Conservation (phyloP, 2,113 vertebrate species). For the Chrysochloris asiatica region DNA sequence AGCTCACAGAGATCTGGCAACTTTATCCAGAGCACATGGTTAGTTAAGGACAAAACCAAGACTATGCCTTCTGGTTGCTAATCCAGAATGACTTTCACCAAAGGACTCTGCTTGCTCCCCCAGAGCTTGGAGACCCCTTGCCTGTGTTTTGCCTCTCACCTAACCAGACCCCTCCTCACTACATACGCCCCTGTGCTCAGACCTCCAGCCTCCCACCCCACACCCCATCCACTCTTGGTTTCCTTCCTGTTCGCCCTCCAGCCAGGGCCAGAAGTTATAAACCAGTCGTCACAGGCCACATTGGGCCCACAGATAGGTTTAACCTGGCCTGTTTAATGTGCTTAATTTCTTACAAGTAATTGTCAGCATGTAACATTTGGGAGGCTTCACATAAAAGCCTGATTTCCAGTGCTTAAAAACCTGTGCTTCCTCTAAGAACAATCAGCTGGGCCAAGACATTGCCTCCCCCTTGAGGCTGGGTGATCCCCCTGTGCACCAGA, state of each 20-base stretch:
- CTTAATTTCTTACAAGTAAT: too few species aligned
- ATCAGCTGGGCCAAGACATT: neutral
- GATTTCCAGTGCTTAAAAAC: neutral
- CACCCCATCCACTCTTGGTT: neutral
- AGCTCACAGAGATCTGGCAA: neutral
- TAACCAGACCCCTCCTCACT: neutral
- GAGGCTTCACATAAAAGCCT: neutral
- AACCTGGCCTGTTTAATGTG: neutral
- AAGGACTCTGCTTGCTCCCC: neutral
- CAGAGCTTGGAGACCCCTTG: neutral
- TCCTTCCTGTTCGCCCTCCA: neutral
- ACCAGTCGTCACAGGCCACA: neutral
- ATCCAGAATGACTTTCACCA: neutral
- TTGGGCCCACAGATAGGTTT: slow-evolving; percentile 19
- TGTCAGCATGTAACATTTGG: neutral
- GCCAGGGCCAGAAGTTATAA: neutral
- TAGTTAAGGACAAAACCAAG: neutral
- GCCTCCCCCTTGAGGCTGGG: neutral
- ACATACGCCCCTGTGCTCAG: neutral
- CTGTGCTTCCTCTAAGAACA: neutral
- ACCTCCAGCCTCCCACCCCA: neutral
- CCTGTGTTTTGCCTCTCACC: neutral
- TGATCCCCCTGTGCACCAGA: too few species aligned
- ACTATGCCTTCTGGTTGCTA: neutral
- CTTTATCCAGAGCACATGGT: neutral